These are phyloP conservation scores for Actinia tenebrosa DNA, from an alignment of 64 coral and sea anemone genomes.

Conservation along the genomic window DNA sequence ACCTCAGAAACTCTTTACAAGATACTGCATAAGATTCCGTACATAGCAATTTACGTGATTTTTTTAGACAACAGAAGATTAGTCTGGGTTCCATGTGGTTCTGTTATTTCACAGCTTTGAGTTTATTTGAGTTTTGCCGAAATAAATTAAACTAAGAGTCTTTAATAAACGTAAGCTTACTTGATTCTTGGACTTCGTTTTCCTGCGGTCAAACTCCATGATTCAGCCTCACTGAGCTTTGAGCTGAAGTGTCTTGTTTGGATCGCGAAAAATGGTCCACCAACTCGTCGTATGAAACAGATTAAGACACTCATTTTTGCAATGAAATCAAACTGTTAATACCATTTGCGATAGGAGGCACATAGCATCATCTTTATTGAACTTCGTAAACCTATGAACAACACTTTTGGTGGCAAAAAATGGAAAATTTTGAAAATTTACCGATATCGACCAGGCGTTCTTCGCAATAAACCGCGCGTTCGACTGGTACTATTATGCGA, in stretches of 20 bases:
- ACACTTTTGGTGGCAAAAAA: neutral
- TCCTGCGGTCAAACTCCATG: neutral
- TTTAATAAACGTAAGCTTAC: neutral
- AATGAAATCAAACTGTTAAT: neutral
- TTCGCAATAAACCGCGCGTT: neutral
- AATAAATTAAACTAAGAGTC: too few relatives aligned
- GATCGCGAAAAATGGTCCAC: neutral
- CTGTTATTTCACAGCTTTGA: too few relatives aligned
- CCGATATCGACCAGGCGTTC: neutral
- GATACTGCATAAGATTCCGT: too few relatives aligned
- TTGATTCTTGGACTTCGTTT: slow-evolving; percentile 9
- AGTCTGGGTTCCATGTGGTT: too few relatives aligned
- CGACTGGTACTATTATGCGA: neutral
- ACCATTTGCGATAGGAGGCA: neutral
- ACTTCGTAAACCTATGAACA: neutral
- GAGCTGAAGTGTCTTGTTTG: neutral
- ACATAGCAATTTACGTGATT: too few relatives aligned
- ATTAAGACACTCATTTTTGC: neutral
- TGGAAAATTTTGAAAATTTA: neutral
- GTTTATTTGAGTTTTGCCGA: too few relatives aligned
- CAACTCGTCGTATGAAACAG: neutral
- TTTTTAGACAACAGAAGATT: too few relatives aligned
- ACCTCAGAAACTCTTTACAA: too few relatives aligned
- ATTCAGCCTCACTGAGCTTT: neutral
- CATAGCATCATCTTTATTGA: neutral